Evolutionary conservation across 30 jellyfish, hydroid and myxozoan species (phyloP).

Genomic region (Chironex yamaguchii): DNA sequence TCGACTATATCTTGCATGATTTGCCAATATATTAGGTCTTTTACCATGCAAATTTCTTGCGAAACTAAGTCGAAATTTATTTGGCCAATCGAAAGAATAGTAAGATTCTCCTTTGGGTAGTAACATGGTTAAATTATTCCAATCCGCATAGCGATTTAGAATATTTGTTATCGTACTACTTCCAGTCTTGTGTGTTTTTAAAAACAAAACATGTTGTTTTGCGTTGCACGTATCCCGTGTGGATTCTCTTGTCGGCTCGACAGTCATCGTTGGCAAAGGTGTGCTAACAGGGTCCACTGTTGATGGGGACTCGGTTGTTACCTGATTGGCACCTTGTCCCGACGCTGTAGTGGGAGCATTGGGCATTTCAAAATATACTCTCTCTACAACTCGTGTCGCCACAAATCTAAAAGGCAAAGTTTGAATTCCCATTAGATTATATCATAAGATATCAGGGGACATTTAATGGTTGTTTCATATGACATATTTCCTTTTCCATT

Average conservation of each 20-base stretch:
- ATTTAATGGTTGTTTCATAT: too few relatives aligned
- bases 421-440: too few relatives aligned
- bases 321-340: neutral
- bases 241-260: neutral
- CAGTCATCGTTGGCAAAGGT: neutral
- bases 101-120: conserved; percentile 77
- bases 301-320: neutral
- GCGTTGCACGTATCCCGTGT: conserved; percentile 73
- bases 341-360: conserved; percentile 39
- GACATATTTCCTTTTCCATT: too few relatives aligned
- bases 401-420: conserved; percentile 62
- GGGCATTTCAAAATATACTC: conserved; percentile 79
- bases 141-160: conserved; percentile 92
- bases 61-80: conserved; percentile 77
- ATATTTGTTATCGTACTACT: conserved; percentile 94
- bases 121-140: conserved; percentile 80
- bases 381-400: conserved; percentile 79
- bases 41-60: conserved; percentile 66
- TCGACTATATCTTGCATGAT: conserved; percentile 96
- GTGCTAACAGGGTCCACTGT: neutral
- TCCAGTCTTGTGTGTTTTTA: conserved; percentile 97
- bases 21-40: conserved; percentile 88
- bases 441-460: too few relatives aligned
- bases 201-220: conserved; percentile 73
- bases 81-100: conserved; percentile 95